A percentile compares a stretch with the other conserved stretches of the same genome.
phyloP scores from a whole-genome alignment of 2,797 vertebrate species.

The Poeciliopsis gracilis region DNA sequence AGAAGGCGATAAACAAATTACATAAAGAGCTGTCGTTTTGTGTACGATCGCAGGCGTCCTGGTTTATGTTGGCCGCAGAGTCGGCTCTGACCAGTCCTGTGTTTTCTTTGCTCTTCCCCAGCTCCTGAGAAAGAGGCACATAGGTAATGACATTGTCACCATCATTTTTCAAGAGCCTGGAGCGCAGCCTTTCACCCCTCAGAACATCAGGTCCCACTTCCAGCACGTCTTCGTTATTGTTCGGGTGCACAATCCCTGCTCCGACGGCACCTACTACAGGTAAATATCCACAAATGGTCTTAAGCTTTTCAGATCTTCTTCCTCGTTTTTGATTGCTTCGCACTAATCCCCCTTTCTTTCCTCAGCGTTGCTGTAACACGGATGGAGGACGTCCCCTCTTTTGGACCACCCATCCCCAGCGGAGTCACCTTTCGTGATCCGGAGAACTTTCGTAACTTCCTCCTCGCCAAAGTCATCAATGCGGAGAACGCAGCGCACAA shows the following conservation, averaged over 20 bases:
- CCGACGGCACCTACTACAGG: conserved; percentile 91
- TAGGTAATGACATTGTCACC: conserved; percentile 97
- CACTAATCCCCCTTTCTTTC: not conserved
- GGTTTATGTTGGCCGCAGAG: conserved; percentile 26
- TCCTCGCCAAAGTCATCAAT: conserved; percentile 93
- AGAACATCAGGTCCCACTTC: conserved; percentile 94
- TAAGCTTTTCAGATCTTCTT: not conserved
- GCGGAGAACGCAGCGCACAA: conserved; percentile 93
- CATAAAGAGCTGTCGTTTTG: conserved; percentile 66
- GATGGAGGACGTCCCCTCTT: conserved; percentile 94
- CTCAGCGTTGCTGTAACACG: conserved; percentile 91
- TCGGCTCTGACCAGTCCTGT: conserved; percentile 15
- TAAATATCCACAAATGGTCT: conserved; percentile 48
- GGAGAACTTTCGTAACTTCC: conserved; percentile 88
- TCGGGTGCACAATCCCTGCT: conserved; percentile 89
- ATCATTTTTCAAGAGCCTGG: conserved; percentile 97
- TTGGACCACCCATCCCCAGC: conserved; percentile 89
- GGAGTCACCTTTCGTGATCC: conserved; percentile 87
- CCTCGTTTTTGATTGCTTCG: not conserved
- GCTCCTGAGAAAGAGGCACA: conserved; percentile 95
- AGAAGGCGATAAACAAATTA: conserved; percentile 52
- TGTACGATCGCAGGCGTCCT: conserved; percentile 28
- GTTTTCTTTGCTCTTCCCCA: conserved; percentile 53
- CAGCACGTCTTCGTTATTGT: conserved; percentile 96
- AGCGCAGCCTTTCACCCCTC: conserved; percentile 92